Conservation (phyloP, 2,888 invertebrate genomes). For the Fragum sueziense region DNA sequence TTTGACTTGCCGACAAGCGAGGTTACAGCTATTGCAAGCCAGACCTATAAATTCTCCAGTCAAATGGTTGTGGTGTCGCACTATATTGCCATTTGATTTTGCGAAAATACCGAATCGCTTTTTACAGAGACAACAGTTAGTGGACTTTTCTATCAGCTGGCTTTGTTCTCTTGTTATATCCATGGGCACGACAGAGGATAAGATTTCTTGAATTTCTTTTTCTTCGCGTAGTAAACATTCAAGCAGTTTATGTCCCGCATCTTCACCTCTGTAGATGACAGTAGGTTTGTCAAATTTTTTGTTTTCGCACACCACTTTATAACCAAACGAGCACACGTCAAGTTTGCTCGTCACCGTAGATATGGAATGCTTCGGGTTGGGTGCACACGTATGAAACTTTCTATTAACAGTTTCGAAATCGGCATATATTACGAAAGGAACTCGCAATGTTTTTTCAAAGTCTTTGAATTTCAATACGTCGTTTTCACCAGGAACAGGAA, state of each 20-base stretch:
- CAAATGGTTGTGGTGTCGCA: constrained; percentile 15
- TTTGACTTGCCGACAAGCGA: not conserved
- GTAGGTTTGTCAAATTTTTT: constrained; percentile 39
- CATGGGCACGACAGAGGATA: constrained; percentile 33
- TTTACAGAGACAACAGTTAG: constrained; percentile 31
- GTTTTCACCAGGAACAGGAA: constrained; percentile 13
- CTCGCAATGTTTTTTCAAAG: constrained; percentile 40
- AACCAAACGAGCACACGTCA: constrained; percentile 31
- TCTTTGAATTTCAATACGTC: constrained; percentile 48
- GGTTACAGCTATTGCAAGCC: constrained; percentile 20
- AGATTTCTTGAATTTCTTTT: constrained; percentile 31
- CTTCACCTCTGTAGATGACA: constrained; percentile 35
- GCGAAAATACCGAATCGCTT: not conserved
- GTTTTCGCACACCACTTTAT: constrained; percentile 45
- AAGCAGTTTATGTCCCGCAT: constrained; percentile 33
- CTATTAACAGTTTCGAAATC: constrained; percentile 48
- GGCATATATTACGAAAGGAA: constrained; percentile 49
- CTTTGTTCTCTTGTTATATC: constrained; percentile 21
- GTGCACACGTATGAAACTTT: constrained; percentile 25
- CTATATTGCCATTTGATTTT: not conserved
- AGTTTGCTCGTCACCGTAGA: constrained; percentile 6
- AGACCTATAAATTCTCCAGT: constrained; percentile 14
- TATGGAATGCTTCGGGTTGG: not conserved
- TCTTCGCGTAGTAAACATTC: constrained; percentile 32
- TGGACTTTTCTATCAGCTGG: not conserved